Conservation (phyloP, 2,888 invertebrate genomes). For the Acanthosepion pharaonis region DNA sequence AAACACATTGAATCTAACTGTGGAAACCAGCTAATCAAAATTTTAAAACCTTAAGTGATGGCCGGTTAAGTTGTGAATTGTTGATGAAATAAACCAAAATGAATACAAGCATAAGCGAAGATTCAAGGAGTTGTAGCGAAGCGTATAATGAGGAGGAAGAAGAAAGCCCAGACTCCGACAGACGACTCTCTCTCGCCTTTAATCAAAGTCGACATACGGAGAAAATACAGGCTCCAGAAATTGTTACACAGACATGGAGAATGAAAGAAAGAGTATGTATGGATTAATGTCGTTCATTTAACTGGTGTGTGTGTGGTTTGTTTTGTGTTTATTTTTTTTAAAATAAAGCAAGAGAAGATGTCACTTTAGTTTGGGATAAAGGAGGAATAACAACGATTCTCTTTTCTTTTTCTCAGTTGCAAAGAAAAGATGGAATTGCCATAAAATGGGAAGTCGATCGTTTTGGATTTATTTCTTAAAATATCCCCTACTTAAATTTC, state of each 20-base stretch:
- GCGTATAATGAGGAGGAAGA: conserved; percentile 59
- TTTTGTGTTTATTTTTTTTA: background rate
- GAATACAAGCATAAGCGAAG: conserved; percentile 24
- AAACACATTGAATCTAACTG: background rate
- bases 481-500: background rate
- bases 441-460: background rate
- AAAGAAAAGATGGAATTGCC: background rate
- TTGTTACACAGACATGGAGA: conserved; percentile 87
- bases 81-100: conserved; percentile 3
- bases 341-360: background rate
- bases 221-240: conserved; percentile 81
- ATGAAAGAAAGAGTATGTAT: conserved; percentile 80
- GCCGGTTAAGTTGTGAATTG: conserved; percentile 16
- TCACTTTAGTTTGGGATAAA: background rate
- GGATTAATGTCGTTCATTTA: background rate
- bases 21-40: background rate
- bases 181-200: conserved; percentile 80
- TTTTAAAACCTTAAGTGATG: conserved; percentile 33
- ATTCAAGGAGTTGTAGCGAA: conserved; percentile 36
- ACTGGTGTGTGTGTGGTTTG: background rate
- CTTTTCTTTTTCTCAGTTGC: background rate
- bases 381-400: background rate
- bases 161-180: conserved; percentile 61
- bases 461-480: background rate
- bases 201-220: conserved; percentile 84